A percentile compares a stretch with the other conserved stretches of the same genome.
Conservation (phyloP, 1,140 invertebrate species). For the Zaprionus vittiger region DNA sequence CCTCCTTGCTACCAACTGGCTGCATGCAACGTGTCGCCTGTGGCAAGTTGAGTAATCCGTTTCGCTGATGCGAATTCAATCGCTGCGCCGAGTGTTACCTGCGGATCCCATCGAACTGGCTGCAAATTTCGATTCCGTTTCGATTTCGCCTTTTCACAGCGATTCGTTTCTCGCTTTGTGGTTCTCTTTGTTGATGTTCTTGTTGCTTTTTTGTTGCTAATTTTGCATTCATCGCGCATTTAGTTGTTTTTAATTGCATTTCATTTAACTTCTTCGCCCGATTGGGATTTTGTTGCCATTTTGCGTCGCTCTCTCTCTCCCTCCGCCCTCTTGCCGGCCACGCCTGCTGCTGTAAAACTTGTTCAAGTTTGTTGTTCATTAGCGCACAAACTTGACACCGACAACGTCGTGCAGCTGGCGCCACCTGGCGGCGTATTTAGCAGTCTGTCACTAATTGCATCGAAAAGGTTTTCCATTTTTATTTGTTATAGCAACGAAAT, state of each 20-base stretch:
- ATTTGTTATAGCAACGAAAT: slow-evolving; percentile 11
- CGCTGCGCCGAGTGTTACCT: slow-evolving; percentile 69
- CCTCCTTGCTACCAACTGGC: neutral
- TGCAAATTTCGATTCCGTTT: slow-evolving; percentile 29
- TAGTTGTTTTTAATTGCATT: slow-evolving; percentile 75
- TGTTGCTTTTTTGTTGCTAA: slow-evolving; percentile 22
- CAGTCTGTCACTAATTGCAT: slow-evolving; percentile 50
- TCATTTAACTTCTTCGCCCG: slow-evolving; percentile 59
- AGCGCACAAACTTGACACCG: slow-evolving; percentile 61
- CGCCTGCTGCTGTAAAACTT: slow-evolving; percentile 26
- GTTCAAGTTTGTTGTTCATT: slow-evolving; percentile 76
- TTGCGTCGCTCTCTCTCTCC: neutral
- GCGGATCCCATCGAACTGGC: slow-evolving; percentile 19
- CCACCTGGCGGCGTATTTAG: slow-evolving; percentile 43
- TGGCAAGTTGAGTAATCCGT: slow-evolving; percentile 72
- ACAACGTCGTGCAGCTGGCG: slow-evolving; percentile 24
- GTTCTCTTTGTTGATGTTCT: neutral
- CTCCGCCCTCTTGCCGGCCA: too few relatives aligned
- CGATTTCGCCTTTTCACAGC: neutral
- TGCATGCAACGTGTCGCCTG: slow-evolving; percentile 14
- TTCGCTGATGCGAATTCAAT: slow-evolving; percentile 77
- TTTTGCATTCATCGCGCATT: slow-evolving; percentile 45
- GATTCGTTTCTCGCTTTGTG: neutral
- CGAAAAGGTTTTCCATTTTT: slow-evolving; percentile 19
- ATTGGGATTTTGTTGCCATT: slow-evolving; percentile 60